Evolutionary conservation across 2,797 vertebrate genomes (phyloP).

Genomic region (Capromys pilorides): DNA sequence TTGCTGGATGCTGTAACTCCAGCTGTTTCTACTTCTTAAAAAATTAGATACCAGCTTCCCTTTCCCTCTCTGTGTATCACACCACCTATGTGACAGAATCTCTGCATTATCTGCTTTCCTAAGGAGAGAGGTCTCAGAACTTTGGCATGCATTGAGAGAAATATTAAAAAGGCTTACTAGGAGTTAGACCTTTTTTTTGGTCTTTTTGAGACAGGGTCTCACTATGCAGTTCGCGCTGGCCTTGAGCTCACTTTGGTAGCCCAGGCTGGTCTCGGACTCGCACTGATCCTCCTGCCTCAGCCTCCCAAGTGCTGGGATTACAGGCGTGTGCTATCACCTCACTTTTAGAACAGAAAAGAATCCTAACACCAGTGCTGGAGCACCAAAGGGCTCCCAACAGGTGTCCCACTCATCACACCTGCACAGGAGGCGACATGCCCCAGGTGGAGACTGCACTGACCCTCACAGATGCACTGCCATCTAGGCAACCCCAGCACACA

Average conservation of each 20-base stretch:
- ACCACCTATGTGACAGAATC: background rate
- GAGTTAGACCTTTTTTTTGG: background rate
- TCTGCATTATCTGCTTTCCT: background rate
- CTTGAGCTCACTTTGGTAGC: no score
- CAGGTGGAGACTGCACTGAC: background rate
- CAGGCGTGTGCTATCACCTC: no score
- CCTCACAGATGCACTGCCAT: background rate
- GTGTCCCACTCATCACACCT: background rate
- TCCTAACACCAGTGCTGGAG: background rate
- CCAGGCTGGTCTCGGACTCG: no score
- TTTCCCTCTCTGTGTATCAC: accelerated
- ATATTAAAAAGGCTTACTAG: background rate
- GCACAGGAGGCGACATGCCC: background rate
- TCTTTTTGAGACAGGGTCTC: no score
- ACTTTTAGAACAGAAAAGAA: background rate
- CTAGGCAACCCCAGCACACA: background rate
- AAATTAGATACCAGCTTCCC: background rate
- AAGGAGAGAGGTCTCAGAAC: background rate
- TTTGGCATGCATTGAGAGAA: background rate
- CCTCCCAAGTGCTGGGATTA: no score
- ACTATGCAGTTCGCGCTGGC: no score
- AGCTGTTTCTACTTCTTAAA: background rate
- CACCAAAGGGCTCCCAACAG: background rate
- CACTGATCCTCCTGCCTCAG: no score
- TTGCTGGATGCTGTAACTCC: background rate